Conservation (phyloP, 37 sponge, comb jelly and placozoan genomes). For the Aplysina aerophoba region DNA sequence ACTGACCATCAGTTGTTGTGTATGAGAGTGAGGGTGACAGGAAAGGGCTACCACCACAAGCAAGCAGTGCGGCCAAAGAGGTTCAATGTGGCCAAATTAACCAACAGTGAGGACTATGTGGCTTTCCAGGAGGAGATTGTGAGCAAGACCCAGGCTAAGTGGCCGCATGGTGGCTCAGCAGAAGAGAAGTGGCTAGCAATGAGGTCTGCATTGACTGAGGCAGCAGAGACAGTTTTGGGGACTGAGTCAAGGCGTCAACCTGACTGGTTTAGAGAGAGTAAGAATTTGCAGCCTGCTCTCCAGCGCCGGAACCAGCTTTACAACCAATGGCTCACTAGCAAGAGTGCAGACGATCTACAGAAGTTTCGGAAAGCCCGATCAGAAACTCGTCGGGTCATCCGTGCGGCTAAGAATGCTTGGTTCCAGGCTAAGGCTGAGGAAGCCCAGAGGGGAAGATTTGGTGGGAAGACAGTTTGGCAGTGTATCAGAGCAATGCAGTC, state of each 20-base stretch:
- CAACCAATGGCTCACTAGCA: background rate
- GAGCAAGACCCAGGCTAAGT: background rate
- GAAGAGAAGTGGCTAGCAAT: conserved; percentile 14
- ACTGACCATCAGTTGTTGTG: conserved; percentile 27
- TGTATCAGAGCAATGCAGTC: conserved; percentile 41
- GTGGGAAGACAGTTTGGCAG: conserved; percentile 25
- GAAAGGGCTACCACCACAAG: background rate
- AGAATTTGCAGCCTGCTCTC: too few relatives aligned
- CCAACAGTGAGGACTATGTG: background rate
- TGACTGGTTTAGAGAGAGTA: conserved; percentile 17
- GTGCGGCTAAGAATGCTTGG: conserved; percentile 14
- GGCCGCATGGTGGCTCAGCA: background rate
- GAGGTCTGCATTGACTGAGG: background rate
- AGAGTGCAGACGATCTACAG: background rate
- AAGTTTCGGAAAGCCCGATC: background rate
- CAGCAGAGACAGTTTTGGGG: conserved; percentile 8
- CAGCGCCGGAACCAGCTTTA: background rate
- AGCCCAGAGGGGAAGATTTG: conserved; percentile 31
- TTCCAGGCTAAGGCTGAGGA: conserved; percentile 31
- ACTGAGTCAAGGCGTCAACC: background rate
- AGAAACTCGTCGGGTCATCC: conserved; percentile 7
- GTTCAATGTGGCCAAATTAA: conserved; percentile 8
- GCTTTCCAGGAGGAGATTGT: background rate
- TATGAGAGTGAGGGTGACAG: background rate
- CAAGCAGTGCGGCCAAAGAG: conserved; percentile 20